These are phyloP conservation scores for Loxodonta africana DNA, from an alignment of 2,113 vertebrate species.

Conservation along the genomic window DNA sequence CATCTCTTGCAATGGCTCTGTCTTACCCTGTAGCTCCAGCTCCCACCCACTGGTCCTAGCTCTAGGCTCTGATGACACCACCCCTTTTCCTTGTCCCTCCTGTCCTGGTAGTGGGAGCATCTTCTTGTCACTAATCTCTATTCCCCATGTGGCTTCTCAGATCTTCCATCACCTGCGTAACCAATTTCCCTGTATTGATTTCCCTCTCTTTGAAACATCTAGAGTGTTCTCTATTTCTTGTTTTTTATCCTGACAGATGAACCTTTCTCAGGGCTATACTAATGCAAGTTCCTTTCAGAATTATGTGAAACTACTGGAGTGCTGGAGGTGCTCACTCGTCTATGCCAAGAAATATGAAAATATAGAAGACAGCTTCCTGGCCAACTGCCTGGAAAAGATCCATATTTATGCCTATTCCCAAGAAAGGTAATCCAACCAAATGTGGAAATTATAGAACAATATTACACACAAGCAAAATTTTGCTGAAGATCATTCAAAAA, in stretches of 20 bases:
- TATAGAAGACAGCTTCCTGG: no score
- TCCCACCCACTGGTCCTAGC: background rate
- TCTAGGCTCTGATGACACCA: background rate
- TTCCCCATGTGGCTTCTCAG: background rate
- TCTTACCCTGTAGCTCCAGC: no score
- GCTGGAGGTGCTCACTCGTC: no score
- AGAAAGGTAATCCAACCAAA: no score
- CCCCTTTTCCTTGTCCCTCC: background rate
- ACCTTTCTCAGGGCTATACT: background rate
- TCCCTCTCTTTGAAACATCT: background rate
- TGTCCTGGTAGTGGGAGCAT: background rate
- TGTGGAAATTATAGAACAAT: no score
- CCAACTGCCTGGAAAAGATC: no score
- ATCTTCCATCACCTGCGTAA: background rate
- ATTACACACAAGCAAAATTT: no score
- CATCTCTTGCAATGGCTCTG: no score
- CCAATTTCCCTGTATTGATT: background rate
- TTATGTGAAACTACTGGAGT: background rate
- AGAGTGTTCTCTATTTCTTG: background rate
- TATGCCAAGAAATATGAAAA: no score
- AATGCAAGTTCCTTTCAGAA: background rate
- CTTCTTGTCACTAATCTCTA: background rate
- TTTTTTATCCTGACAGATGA: background rate
- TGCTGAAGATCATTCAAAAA: no score
- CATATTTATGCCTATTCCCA: no score